Percentiles rank a stretch among this genome's conserved stretches.
These are phyloP conservation scores for Acanthoscelides obtectus DNA, from an alignment of 2,888 invertebrate species.

Conservation along the genomic window DNA sequence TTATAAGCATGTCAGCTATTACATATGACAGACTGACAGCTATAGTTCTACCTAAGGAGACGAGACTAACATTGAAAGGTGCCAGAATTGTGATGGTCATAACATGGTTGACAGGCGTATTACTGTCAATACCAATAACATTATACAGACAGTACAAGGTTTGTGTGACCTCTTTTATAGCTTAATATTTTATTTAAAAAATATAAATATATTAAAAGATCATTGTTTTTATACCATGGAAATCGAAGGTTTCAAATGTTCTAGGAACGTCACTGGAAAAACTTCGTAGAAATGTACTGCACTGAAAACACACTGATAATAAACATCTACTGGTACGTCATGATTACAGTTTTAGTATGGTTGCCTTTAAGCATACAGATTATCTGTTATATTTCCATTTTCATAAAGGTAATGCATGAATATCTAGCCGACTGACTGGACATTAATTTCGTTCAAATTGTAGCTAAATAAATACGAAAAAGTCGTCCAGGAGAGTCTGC, in stretches of 20 bases:
- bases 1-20: conserved; percentile 71
- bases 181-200: too few relatives aligned
- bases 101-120: conserved; percentile 64
- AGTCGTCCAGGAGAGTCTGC: conserved; percentile 57
- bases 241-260: conserved; percentile 2
- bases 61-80: conserved; percentile 59
- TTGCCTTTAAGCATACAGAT: conserved; percentile 70
- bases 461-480: conserved; percentile 62
- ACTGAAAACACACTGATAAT: conserved; percentile 61
- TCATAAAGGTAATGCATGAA: conserved; percentile 52
- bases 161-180: background rate
- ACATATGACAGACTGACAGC: conserved; percentile 81
- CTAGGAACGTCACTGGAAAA: conserved; percentile 68
- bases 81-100: conserved; percentile 61
- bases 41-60: conserved; percentile 68
- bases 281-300: conserved; percentile 73
- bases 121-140: conserved; percentile 62
- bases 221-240: background rate
- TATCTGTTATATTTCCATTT: conserved; percentile 68
- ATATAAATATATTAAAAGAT: background rate
- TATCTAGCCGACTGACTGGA: background rate
- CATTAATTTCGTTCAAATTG: conserved; percentile 22
- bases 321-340: conserved; percentile 74
- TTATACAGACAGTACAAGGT: conserved; percentile 61
- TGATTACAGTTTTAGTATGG: conserved; percentile 72